These are phyloP conservation scores for Silurus glanis DNA, from an alignment of 2,113 vertebrate genomes.

Conservation along the genomic window DNA sequence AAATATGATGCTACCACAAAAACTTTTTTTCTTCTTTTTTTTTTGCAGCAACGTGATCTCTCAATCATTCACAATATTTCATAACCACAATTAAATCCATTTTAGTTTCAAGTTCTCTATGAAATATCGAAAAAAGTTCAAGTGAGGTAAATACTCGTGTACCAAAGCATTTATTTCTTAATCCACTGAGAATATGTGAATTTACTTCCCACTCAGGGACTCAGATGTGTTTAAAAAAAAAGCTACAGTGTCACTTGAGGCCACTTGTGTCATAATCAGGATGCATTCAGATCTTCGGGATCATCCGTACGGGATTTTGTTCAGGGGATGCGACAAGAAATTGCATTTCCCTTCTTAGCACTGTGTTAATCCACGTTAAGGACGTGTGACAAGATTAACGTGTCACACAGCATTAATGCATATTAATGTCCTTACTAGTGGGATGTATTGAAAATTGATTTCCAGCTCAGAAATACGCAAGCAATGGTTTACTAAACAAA, in stretches of 20 bases:
- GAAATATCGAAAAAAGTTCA: background rate
- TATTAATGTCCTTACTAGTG: conserved; percentile 17
- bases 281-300: background rate
- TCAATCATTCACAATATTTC: background rate
- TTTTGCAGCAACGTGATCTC: background rate
- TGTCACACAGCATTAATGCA: conserved; percentile 40
- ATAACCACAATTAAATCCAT: background rate
- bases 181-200: conserved; percentile 11
- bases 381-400: conserved; percentile 33
- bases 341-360: conserved; percentile 12
- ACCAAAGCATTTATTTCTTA: conserved; percentile 23
- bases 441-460: conserved; percentile 45
- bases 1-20: background rate
- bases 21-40: too few relatives aligned
- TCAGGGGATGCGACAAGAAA: background rate
- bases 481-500: conserved; percentile 14
- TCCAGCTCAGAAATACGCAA: conserved; percentile 11
- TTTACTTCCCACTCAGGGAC: background rate
- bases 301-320: conserved; percentile 1
- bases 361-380: conserved; percentile 26
- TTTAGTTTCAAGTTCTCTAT: background rate
- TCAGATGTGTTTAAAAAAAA: conserved; percentile 9
- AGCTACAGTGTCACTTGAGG: background rate
- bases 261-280: background rate
- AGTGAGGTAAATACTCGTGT: background rate